phyloP scores from a whole-genome alignment of 2,113 vertebrate genomes.

The Ranitomeya imitator region DNA sequence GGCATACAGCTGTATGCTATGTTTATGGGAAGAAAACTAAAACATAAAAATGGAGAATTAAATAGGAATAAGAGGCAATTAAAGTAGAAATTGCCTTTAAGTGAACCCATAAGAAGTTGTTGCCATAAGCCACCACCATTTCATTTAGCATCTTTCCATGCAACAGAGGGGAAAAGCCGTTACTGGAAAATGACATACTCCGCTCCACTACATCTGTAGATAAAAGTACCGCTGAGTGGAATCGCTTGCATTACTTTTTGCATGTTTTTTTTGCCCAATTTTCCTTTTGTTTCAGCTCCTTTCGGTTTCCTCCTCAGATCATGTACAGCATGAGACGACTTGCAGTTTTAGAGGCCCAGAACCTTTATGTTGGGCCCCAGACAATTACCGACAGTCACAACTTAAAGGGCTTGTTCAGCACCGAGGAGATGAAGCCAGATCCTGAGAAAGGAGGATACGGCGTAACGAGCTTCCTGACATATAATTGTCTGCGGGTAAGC shows the following conservation, averaged over 20 bases:
- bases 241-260: not conserved
- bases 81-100: too few relatives aligned
- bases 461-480: conserved; percentile 82
- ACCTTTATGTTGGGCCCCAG: conserved; percentile 85
- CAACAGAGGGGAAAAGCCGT: not conserved
- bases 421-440: conserved; percentile 70
- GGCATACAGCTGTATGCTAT: too few relatives aligned
- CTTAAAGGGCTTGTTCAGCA: conserved; percentile 73
- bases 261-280: not conserved
- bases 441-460: conserved; percentile 83
- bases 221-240: not conserved
- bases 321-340: conserved; percentile 79
- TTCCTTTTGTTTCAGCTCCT: not conserved
- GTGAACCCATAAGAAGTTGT: too few relatives aligned
- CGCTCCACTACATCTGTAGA: not conserved
- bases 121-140: not conserved
- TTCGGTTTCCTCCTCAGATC: conserved; percentile 68
- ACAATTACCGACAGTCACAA: conserved; percentile 31
- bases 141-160: not conserved
- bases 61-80: too few relatives aligned
- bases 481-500: conserved; percentile 89
- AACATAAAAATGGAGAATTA: too few relatives aligned
- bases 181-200: not conserved
- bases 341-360: conserved; percentile 78
- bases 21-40: too few relatives aligned